Evolutionary conservation across 2,888 invertebrate species (phyloP), one percentile per base, ranked within the genome.

Genomic region (Linyphia triangularis): DNA sequence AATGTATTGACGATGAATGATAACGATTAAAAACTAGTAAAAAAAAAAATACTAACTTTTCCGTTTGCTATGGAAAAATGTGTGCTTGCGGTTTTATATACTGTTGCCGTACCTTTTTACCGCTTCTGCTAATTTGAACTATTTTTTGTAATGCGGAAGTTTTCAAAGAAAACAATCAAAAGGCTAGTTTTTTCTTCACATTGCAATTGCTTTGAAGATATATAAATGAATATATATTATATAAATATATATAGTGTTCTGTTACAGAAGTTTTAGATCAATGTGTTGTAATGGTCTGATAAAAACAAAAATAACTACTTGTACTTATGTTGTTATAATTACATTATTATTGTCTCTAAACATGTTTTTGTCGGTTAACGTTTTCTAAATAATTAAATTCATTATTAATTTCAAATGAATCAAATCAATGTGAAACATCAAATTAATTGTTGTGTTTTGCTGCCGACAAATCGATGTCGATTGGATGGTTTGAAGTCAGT

Each of bases 151-250:
- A 83, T 67, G 88, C 88, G 82, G 88, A 88, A 78, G 88, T 88
- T 88, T 83, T 83, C 83, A 83, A 86, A 79, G 88, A 88, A 83
- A 88, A 88, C 88, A 88, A 88, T 88, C 88, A 88, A 88, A 88
- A 88, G 77, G 75, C 73, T 86, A 86, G 85, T 70, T 78, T 79
- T 78, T 88, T 81, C 86, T 81, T 88, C 86, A 88, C 86, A 88
- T 82, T 88, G 86, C 81, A 86, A 86, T 86, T 86, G 86, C 86
- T 86, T 86, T 86, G 81, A 86, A 86, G 81, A 86, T 86, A 86
- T 85, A 88, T 88, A 75, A 75, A 88, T 75, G 24, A 88, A 81
- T 43, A 88, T 81, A 88, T 88, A 88, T 88, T 88, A 81, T 81
- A 88, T 88, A 81, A 88, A 88, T 88, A 88, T 88, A 88, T 88